These are phyloP conservation scores for Adoxophyes honmai DNA, from an alignment of 1,140 invertebrate species.

Conservation along the genomic window DNA sequence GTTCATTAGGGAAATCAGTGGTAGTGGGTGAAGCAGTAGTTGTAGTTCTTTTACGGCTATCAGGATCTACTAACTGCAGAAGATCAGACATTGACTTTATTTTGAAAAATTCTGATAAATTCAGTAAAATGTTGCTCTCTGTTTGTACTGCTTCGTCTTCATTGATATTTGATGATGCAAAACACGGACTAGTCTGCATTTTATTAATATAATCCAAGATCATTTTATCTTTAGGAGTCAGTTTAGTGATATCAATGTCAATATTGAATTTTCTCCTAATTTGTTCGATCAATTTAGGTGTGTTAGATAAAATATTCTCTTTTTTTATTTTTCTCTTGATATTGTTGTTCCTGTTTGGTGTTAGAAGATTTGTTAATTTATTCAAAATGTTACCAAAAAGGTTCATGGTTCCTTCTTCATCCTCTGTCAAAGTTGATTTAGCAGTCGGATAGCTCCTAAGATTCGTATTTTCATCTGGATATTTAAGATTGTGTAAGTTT, in stretches of 20 bases:
- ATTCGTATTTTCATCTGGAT: neutral
- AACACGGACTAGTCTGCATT: slow-evolving; percentile 48
- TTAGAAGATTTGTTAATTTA: slow-evolving; percentile 47
- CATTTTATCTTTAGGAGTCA: slow-evolving; percentile 56
- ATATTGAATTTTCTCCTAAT: slow-evolving; percentile 34
- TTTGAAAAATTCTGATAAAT: slow-evolving; percentile 60
- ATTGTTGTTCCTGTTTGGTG: slow-evolving; percentile 41
- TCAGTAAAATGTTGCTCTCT: slow-evolving; percentile 53
- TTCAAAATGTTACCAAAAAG: slow-evolving; percentile 51
- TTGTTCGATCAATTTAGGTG: slow-evolving; percentile 17
- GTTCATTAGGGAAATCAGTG: neutral
- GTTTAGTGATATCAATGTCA: slow-evolving; percentile 32
- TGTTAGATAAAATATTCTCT: slow-evolving; percentile 32
- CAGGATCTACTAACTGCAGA: slow-evolving; percentile 32
- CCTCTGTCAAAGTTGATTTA: slow-evolving; percentile 16
- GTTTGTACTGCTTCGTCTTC: slow-evolving; percentile 24
- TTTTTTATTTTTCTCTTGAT: slow-evolving; percentile 37
- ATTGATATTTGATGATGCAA: slow-evolving; percentile 31
- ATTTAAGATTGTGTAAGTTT: slow-evolving; percentile 32
- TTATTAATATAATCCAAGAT: slow-evolving; percentile 54
- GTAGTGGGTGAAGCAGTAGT: slow-evolving; percentile 9
- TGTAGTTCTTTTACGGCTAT: slow-evolving; percentile 16
- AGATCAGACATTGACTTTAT: slow-evolving; percentile 55
- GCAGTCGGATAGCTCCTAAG: neutral
- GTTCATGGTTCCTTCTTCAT: slow-evolving; percentile 36